Evolutionary conservation across 2,888 invertebrate genomes (phyloP), one percentile per base, ranked within the genome.

Genomic region (Lepeophtheirus nordmannii): DNA sequence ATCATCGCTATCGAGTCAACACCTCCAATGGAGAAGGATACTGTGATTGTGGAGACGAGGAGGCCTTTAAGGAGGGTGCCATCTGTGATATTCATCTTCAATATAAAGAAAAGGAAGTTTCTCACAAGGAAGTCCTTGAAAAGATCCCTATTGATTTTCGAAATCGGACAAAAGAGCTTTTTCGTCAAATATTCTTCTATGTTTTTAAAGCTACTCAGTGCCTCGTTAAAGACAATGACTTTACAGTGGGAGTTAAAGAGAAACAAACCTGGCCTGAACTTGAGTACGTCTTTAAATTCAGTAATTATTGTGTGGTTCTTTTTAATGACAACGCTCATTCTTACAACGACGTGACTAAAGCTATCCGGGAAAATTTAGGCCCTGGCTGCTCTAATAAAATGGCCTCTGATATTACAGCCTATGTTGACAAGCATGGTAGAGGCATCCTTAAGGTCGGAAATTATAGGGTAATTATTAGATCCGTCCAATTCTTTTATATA

Each of bases 21-120:
- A 65, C 65, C 1, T 56, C 58, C 14, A 30, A 37, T 17, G 65
- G 65, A n/a, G 40, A 40, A 20, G 65, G 65, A 1, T 58, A 30
- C 58, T 65, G 65, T 20, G 65, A 65, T 40, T 65, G 65, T 12
- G 65, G 65, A 10, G 65, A 65, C 38, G 22, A 30, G 10, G 65
- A 65, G 30, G 65, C 65, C n/a, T 65, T 65, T 38, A 22, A 20
- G 8, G 23, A 58, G 20, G 20, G 30, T 58, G 17, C 20, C 58
- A 20, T 63, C 10, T 63, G 63, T 17, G n/a, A n/a, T 11, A 56
- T 23, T 10, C 63, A 63, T 38, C 20, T 20, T 23, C 22, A 46
- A 46, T 14, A 22, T n/a, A 23, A 22, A 12, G 23, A 23, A 30
- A 56, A 63, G 20, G 53, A 63, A 37, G 8, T 53, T 1, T 53